These are phyloP conservation scores for roundworm (Caenorhabditis elegans) DNA, from an alignment of 1,140 invertebrate species.

Conservation along the genomic window WBcel235 BX284604.4:11702001-11702500, in stretches of 20 bases:
- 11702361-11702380: too few relatives aligned
- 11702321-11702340: too few relatives aligned
- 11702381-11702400: too few relatives aligned
- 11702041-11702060: background rate
- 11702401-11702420: too few relatives aligned
- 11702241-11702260: background rate
- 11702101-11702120: background rate
- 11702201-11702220: background rate
- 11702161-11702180: slow-evolving; percentile 19
- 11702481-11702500: too few relatives aligned
- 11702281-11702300: too few relatives aligned
- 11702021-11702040: slow-evolving; percentile 10
- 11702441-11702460: too few relatives aligned
- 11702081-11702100: slow-evolving; percentile 17
- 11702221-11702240: background rate
- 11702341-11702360: too few relatives aligned
- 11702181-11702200: background rate
- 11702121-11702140: slow-evolving; percentile 3
- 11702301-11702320: too few relatives aligned
- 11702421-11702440: too few relatives aligned
- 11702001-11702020: slow-evolving; percentile 7
- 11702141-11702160: slow-evolving; percentile 26
- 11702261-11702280: too few relatives aligned
- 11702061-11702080: background rate
- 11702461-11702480: too few relatives aligned